Evolutionary conservation across 2,888 invertebrate genomes (phyloP).

Genomic region (Baccha elongata): DNA sequence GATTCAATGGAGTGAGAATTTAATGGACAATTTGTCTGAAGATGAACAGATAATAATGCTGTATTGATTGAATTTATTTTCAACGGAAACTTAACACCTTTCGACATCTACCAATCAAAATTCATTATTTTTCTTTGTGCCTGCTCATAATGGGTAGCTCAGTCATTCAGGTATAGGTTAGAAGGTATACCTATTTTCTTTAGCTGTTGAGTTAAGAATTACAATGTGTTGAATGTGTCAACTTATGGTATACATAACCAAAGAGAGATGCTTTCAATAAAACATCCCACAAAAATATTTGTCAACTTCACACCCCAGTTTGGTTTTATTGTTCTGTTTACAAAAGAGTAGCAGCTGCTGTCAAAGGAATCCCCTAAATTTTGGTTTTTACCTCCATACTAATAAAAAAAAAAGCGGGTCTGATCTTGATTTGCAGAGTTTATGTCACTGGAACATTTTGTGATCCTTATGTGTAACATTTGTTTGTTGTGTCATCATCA

Average conservation of each 20-base stretch:
- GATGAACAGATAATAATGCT: conserved; percentile 14
- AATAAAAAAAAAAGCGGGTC: conserved; percentile 21
- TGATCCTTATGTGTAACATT: conserved; percentile 16
- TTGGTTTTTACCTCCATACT: not conserved
- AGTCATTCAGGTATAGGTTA: not conserved
- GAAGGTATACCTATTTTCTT: no score
- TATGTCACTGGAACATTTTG: conserved; percentile 28
- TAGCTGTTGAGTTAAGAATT: no score
- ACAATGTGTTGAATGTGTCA: no score
- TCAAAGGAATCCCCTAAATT: conserved; percentile 7
- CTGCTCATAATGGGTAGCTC: not conserved
- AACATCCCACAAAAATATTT: conserved; percentile 73
- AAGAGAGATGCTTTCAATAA: conserved; percentile 33
- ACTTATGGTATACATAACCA: no score
- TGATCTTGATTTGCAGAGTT: conserved; percentile 38
- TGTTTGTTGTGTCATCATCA: conserved; percentile 33
- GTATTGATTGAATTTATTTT: conserved; percentile 27
- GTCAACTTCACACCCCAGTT: conserved; percentile 54
- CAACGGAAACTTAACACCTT: conserved; percentile 51
- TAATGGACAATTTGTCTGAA: conserved; percentile 50
- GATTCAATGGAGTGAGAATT: conserved; percentile 25
- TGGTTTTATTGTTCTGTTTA: not conserved
- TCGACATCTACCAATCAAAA: conserved; percentile 59
- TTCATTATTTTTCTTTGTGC: not conserved
- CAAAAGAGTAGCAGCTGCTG: conserved; percentile 39